phyloP scores from a whole-genome alignment of 2,797 vertebrate genomes.

The Smutsia temminckii region DNA sequence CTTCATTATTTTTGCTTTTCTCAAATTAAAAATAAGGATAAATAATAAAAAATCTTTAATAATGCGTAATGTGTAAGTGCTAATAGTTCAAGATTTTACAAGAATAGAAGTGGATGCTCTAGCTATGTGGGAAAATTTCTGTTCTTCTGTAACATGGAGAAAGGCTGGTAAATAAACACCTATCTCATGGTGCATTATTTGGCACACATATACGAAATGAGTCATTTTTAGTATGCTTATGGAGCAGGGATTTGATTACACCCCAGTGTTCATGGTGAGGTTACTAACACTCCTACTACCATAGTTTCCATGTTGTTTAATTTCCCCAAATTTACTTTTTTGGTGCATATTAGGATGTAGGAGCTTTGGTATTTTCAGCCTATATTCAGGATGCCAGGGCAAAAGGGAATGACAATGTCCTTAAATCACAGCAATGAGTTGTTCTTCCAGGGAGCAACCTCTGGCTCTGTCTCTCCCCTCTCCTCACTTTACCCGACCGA shows the following conservation, averaged over 20 bases:
- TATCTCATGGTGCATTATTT: not conserved
- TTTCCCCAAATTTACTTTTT: not conserved
- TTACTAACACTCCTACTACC: not conserved
- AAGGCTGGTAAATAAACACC: not conserved
- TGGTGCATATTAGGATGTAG: not conserved
- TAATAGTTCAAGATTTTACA: slow-evolving; percentile 28
- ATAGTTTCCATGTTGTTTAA: not conserved
- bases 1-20: not conserved
- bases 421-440: not conserved
- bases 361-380: not conserved
- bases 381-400: not conserved
- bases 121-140: not conserved
- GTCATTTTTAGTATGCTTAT: not conserved
- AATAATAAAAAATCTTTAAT: not conserved
- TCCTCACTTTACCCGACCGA: not conserved
- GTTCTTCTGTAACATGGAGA: not conserved
- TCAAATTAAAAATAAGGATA: slow-evolving; percentile 17
- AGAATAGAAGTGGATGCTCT: not conserved
- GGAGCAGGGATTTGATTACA: not conserved
- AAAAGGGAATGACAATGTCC: not conserved
- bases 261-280: not conserved
- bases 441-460: not conserved
- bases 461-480: not conserved
- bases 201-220: not conserved
- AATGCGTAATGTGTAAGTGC: not conserved